A percentile compares a stretch with the other conserved stretches of the same genome.
Evolutionary conservation across 2,797 vertebrate genomes (phyloP).

Genomic region (Thunnus albacares): DNA sequence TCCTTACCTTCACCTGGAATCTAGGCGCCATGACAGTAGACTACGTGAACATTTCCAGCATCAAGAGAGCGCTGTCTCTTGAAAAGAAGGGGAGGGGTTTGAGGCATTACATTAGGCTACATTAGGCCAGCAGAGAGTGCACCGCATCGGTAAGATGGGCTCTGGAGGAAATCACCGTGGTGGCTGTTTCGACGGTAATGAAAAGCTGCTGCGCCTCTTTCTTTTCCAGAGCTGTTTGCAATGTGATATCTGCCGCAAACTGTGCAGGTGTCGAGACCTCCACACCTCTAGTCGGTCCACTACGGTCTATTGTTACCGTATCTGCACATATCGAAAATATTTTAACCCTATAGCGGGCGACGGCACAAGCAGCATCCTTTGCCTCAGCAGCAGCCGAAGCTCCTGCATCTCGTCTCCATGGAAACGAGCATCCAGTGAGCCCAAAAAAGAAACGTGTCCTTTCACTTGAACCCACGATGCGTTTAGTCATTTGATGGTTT

Average conservation of each 20-base stretch:
- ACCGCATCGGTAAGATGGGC: constrained; percentile 23
- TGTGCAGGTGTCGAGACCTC: background rate
- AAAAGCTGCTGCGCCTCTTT: background rate
- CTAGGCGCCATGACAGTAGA: constrained; percentile 86
- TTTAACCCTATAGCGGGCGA: constrained; percentile 14
- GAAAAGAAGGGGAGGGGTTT: constrained; percentile 65
- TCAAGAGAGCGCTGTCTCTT: constrained; percentile 25
- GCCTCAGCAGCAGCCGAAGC: constrained; percentile 51
- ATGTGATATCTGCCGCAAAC: background rate
- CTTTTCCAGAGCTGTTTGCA: background rate
- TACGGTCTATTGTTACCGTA: constrained; percentile 3
- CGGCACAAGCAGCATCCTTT: constrained; percentile 30
- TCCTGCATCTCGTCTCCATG: constrained; percentile 83
- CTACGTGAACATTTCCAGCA: constrained; percentile 59
- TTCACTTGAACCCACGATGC: background rate
- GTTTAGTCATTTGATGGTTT: background rate
- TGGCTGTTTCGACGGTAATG: background rate
- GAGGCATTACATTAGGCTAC: constrained; percentile 15
- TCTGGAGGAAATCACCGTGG: background rate
- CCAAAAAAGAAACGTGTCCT: constrained; percentile 42
- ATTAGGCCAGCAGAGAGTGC: constrained; percentile 1
- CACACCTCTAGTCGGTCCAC: background rate
- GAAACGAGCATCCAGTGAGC: constrained; percentile 74
- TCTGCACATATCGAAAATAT: background rate
- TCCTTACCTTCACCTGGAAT: constrained; percentile 89